Base-by-base conservation (phyloP, 1,140 invertebrate genomes). In the silkworm (Bombyx mori) region DNA sequence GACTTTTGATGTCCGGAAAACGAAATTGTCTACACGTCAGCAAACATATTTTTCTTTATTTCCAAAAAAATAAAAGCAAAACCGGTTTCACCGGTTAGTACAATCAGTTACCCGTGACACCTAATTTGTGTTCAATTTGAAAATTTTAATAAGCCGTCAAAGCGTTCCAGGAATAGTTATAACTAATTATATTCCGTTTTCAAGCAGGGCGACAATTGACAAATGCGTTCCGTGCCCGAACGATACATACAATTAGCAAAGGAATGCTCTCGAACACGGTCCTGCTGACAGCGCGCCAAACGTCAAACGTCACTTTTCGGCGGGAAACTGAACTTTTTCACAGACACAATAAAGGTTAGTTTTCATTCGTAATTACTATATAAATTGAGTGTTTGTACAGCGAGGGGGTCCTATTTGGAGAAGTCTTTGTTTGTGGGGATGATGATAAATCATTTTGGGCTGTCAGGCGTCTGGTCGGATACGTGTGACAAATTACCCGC, bases 61-160 rank as follows among this genome's bases (percentile, higher is more conserved):
- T 18, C 12, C 12, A 62, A 69, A 69, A 51, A 56, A 65, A 69
- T 56, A 63, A 65, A 71, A 69, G 54, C 62, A 65, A 63, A 72
- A 69, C 26, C 26, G 42, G 22, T 51, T 18, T 51, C 66, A 71
- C 68, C 71, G 67, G 56, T 75, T 65, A 77, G 74, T 68, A 54
- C 54, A 76, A 86, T 82, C 77, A 77, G 77, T 82, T 78, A 77
- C 72, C 65, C 69, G 69, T 77, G 82, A 86, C 82, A 83, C 73
- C 72, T 73, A 86, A 86, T 86, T 82, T 85, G 80, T 83, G 77
- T 82, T 69, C 79, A 78, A 86, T 86, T 83, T 82, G 71, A 80
- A 80, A 35, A 80, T 79, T 70, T 79, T 86, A 86, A 86, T 82
- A 82, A 86, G 79, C 80, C 80, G 82, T 86, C 82, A 86, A 82